Percentiles rank a stretch among this genome's conserved stretches.
These are phyloP conservation scores for Arctocebus calabarensis DNA, from an alignment of 2,797 vertebrate species.

Conservation along the genomic window DNA sequence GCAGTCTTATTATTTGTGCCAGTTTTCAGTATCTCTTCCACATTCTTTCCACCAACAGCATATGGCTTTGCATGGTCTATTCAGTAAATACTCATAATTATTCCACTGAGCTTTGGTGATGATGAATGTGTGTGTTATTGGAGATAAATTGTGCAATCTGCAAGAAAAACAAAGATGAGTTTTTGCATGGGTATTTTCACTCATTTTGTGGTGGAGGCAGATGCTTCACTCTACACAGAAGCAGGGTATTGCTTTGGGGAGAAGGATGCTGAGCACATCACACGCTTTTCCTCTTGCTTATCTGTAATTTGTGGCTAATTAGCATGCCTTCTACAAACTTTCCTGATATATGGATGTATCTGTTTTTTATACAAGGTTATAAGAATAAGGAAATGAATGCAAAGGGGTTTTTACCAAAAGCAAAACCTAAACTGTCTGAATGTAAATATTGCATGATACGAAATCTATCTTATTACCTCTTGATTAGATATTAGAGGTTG, in stretches of 20 bases:
- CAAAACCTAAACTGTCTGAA: constrained; percentile 47
- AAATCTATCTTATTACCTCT: constrained; percentile 61
- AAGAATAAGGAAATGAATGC: constrained; percentile 48
- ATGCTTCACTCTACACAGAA: background rate
- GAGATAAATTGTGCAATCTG: constrained; percentile 78
- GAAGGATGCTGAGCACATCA: background rate
- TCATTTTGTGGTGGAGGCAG: constrained; percentile 63
- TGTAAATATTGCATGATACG: background rate
- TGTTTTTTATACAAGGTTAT: constrained; percentile 38
- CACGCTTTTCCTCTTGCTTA: background rate
- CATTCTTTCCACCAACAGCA: constrained; percentile 70
- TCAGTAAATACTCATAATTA: constrained; percentile 76
- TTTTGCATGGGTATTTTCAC: constrained; percentile 68
- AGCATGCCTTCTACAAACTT: constrained; percentile 16
- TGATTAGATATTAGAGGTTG: constrained; percentile 45
- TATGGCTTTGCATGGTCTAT: constrained; percentile 75
- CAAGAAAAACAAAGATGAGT: constrained; percentile 67
- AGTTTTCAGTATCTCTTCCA: constrained; percentile 66
- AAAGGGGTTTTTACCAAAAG: constrained; percentile 33
- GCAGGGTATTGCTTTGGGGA: background rate
- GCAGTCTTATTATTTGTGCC: constrained; percentile 74
- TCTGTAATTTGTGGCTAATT: background rate
- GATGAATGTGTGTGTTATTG: constrained; percentile 75
- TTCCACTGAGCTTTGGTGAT: constrained; percentile 68
- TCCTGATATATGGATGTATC: constrained; percentile 23